These are phyloP conservation scores for Callopanchax toddi DNA, from an alignment of 2,113 vertebrate species.

Conservation along the genomic window DNA sequence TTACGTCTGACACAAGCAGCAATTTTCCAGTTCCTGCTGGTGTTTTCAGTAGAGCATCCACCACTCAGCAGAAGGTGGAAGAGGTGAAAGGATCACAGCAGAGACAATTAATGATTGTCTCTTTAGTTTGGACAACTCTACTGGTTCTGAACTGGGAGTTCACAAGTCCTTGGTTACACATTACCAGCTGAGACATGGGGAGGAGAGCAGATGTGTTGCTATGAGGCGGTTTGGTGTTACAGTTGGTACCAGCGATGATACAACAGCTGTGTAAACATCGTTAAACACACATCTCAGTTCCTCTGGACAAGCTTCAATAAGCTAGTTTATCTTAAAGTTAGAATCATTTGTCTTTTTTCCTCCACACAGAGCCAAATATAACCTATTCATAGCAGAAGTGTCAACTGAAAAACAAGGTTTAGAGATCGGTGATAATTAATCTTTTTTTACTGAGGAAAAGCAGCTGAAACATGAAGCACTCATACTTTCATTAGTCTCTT, in stretches of 20 bases:
- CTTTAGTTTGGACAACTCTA: no score
- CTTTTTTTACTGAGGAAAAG: no score
- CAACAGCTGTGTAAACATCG: neutral
- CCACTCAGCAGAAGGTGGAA: neutral
- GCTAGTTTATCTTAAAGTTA: neutral
- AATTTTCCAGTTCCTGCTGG: slow-evolving; percentile 43
- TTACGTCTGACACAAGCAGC: slow-evolving; percentile 24
- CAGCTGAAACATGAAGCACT: no score
- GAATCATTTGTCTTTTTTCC: neutral
- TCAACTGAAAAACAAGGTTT: neutral
- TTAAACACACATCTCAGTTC: neutral
- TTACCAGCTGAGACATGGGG: neutral
- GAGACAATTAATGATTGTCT: no score
- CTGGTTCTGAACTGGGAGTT: no score
- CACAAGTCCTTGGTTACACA: no score
- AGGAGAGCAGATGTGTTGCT: neutral
- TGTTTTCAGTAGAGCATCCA: slow-evolving; percentile 11
- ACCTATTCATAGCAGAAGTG: neutral
- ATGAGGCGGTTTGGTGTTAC: neutral
- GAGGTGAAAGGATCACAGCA: neutral
- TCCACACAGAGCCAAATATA: neutral
- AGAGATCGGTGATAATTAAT: no score
- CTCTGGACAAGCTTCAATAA: neutral
- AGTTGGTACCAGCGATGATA: neutral
- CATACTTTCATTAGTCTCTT: no score